Percentiles rank a stretch among this genome's conserved stretches.
phyloP scores from a whole-genome alignment of 2,797 vertebrate genomes.

The Nannoperca obscura region DNA sequence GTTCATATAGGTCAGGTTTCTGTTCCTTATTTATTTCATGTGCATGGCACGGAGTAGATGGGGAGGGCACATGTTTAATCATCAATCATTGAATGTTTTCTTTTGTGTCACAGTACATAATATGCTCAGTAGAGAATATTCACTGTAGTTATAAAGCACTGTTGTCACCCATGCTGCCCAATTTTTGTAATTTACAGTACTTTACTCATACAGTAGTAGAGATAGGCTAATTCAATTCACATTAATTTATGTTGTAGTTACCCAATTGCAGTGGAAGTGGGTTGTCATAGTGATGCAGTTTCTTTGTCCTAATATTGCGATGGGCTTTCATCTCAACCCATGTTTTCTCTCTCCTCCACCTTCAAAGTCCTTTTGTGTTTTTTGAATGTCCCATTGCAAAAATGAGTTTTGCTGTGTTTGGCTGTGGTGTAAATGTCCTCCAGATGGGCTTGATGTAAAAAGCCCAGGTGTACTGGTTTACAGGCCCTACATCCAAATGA shows the following conservation, averaged over 20 bases:
- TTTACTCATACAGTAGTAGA: constrained; percentile 9
- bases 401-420: constrained; percentile 58
- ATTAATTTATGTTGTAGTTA: constrained; percentile 52
- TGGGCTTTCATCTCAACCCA: constrained; percentile 67
- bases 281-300: constrained; percentile 66
- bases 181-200: constrained; percentile 11
- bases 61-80: background rate
- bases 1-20: constrained; percentile 28
- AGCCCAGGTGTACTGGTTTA: constrained; percentile 68
- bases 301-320: constrained; percentile 55
- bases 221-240: constrained; percentile 42
- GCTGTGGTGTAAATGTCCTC: constrained; percentile 62
- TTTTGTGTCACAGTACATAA: constrained; percentile 21
- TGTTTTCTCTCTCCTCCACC: constrained; percentile 57
- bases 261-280: constrained; percentile 33
- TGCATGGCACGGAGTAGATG: constrained; percentile 20
- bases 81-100: background rate
- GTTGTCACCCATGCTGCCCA: background rate
- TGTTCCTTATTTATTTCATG: constrained; percentile 28
- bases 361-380: constrained; percentile 71
- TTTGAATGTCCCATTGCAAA: constrained; percentile 53
- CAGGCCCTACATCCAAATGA: constrained; percentile 59
- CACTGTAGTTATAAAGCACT: background rate
- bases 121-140: background rate
- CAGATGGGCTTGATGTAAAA: constrained; percentile 68